Percentiles rank a stretch among this genome's conserved stretches.
phyloP scores from a whole-genome alignment of 1,140 invertebrate species.

The Carcinoscorpius rotundicauda region DNA sequence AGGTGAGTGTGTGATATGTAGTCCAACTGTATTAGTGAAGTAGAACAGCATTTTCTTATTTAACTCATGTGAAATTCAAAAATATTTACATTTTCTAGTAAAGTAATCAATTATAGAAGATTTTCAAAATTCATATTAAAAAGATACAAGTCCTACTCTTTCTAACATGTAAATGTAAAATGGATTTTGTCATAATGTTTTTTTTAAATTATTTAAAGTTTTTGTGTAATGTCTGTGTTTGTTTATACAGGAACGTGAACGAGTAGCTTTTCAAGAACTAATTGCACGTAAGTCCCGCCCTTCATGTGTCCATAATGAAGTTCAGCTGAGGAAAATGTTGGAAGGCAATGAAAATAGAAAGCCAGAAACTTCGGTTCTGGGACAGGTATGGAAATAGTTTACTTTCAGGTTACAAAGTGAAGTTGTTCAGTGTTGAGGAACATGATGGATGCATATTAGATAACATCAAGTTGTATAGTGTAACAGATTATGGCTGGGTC shows the following conservation, averaged over 20 bases:
- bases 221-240: background rate
- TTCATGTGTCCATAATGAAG: conserved; percentile 37
- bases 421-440: no score
- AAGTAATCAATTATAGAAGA: background rate
- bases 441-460: no score
- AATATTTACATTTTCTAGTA: no score
- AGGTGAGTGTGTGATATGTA: no score
- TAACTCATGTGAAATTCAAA: no score
- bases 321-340: conserved; percentile 31
- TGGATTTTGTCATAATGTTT: background rate
- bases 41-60: no score
- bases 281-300: conserved; percentile 31
- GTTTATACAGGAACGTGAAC: conserved; percentile 29
- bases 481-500: no score
- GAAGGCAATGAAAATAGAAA: conserved; percentile 25
- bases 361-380: conserved; percentile 35
- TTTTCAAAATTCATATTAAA: background rate
- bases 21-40: no score
- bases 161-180: background rate
- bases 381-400: conserved; percentile 31
- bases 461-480: no score
- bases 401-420: no score
- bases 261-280: conserved; percentile 25
- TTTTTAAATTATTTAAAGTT: conserved; percentile 6
- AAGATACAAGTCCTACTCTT: background rate